Evolutionary conservation across 2,888 invertebrate genomes (phyloP).

Genomic region (Eilema griseolum): DNA sequence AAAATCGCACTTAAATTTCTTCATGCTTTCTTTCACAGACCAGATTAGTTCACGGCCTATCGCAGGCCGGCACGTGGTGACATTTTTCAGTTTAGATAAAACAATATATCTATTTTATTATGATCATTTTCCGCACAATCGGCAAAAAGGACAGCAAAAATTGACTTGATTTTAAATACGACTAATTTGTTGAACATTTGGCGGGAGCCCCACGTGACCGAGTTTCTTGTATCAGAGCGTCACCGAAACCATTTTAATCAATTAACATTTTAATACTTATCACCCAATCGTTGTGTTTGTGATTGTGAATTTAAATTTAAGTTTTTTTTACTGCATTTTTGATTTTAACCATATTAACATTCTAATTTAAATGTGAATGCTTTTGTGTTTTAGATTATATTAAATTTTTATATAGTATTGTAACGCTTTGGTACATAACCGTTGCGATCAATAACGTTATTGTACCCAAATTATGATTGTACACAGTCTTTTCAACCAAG

Average conservation of each 20-base stretch:
- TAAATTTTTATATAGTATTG: constrained; percentile 53
- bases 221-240: constrained; percentile 44
- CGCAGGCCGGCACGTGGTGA: constrained; percentile 33
- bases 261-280: constrained; percentile 75
- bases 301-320: constrained; percentile 74
- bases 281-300: constrained; percentile 69
- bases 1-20: constrained; percentile 45
- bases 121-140: constrained; percentile 60
- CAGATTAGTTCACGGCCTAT: constrained; percentile 9
- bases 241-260: constrained; percentile 77
- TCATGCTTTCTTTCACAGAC: constrained; percentile 14
- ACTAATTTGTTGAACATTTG: constrained; percentile 61
- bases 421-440: constrained; percentile 77
- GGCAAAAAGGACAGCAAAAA: constrained; percentile 67
- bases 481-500: constrained; percentile 52
- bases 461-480: constrained; percentile 18
- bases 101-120: constrained; percentile 40
- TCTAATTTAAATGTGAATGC: constrained; percentile 77
- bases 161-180: constrained; percentile 81
- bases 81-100: constrained; percentile 51
- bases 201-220: constrained; percentile 49
- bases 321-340: constrained; percentile 77
- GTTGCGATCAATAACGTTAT: constrained; percentile 50
- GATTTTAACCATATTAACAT: constrained; percentile 86
- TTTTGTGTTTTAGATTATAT: constrained; percentile 64